These are phyloP conservation scores for Hemicentrotus pulcherrimus DNA, from an alignment of 35 echinoderm and acorn worm genomes.

Conservation along the genomic window DNA sequence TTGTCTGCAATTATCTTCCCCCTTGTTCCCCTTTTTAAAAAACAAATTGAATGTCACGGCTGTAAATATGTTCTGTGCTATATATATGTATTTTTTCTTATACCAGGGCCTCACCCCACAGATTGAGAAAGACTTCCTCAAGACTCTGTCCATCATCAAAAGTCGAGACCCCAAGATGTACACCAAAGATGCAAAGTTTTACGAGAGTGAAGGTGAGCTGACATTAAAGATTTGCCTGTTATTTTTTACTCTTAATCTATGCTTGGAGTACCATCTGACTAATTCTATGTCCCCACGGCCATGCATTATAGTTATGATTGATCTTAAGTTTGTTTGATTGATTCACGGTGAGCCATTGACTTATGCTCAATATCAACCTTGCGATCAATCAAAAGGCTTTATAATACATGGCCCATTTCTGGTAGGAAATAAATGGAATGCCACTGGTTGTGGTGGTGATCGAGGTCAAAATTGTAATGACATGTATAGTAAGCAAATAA, in stretches of 20 bases:
- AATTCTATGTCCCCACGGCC: no score
- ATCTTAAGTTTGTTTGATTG: no score
- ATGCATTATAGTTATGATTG: no score
- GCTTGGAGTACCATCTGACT: no score
- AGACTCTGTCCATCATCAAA: slow-evolving; percentile 76
- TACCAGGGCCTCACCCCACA: slow-evolving; percentile 79
- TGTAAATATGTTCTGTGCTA: background rate
- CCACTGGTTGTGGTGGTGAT: background rate
- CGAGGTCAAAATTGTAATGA: background rate
- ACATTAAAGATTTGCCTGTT: no score
- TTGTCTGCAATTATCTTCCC: background rate
- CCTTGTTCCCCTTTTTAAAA: background rate
- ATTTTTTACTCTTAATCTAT: no score
- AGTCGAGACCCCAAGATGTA: slow-evolving; percentile 91
- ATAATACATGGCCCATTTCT: no score
- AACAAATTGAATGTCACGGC: background rate
- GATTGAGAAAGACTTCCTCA: slow-evolving; percentile 89
- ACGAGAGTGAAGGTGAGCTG: slow-evolving; percentile 69
- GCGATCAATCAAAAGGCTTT: no score
- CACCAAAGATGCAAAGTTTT: slow-evolving; percentile 77
- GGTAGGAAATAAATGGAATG: background rate
- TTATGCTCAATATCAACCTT: no score
- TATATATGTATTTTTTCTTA: slow-evolving; percentile 35
- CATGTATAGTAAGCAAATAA: no score
- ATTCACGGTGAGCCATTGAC: no score